phyloP scores from a whole-genome alignment of 2,113 vertebrate species.

The Eublepharis macularius region DNA sequence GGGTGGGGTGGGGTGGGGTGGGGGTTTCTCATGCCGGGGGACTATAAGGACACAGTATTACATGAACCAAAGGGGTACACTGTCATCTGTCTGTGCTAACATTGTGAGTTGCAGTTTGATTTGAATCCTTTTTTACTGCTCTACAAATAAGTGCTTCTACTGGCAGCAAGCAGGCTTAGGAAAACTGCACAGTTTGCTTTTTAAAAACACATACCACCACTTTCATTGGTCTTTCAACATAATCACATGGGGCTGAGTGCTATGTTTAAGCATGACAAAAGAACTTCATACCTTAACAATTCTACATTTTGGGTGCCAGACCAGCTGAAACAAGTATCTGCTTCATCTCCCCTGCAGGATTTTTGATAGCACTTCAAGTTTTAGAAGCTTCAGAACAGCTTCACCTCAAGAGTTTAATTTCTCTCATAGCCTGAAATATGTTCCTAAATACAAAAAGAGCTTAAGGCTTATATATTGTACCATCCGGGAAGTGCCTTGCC shows the following conservation, averaged over 20 bases:
- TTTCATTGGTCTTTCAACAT: neutral
- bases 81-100: neutral
- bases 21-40: too few species aligned
- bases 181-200: neutral
- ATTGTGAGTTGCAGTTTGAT: neutral
- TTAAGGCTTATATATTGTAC: neutral
- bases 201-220: neutral
- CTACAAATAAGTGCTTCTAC: neutral
- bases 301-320: neutral
- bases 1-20: too few species aligned
- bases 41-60: too few species aligned
- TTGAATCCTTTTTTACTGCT: neutral
- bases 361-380: neutral
- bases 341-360: neutral
- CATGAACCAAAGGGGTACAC: too few species aligned
- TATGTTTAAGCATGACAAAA: neutral
- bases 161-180: neutral
- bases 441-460: neutral
- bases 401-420: neutral
- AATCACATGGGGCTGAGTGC: neutral
- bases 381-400: neutral
- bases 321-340: neutral
- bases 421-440: neutral
- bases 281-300: neutral
- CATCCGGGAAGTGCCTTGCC: neutral